A percentile compares a stretch with the other conserved stretches of the same genome.
These are phyloP conservation scores for Solen grandis DNA, from an alignment of 1,140 invertebrate species.

Conservation along the genomic window DNA sequence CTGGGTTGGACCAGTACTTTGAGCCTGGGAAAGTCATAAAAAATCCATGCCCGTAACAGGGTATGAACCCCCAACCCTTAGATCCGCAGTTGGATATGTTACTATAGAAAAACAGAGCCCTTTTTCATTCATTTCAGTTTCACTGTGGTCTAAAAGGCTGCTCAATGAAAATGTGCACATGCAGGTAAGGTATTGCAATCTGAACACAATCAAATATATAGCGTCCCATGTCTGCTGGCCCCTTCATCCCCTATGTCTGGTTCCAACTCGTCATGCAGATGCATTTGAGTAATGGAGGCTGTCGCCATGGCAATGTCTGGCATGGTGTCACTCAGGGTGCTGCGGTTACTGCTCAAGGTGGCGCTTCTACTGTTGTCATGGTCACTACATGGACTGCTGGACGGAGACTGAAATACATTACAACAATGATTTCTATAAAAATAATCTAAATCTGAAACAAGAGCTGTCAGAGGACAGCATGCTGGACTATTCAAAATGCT, in stretches of 20 bases:
- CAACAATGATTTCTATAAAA: constrained; percentile 13
- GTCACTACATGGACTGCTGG: constrained; percentile 84
- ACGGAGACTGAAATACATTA: constrained; percentile 81
- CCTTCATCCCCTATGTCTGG: constrained; percentile 89
- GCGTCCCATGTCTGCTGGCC: constrained; percentile 68
- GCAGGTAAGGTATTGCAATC: no score
- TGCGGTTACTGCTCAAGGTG: constrained; percentile 64
- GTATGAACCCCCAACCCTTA: no score
- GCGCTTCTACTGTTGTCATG: constrained; percentile 47
- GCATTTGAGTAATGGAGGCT: constrained; percentile 86
- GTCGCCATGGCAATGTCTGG: constrained; percentile 95
- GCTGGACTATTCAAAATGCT: no score
- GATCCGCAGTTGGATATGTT: no score
- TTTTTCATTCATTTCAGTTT: no score
- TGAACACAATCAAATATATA: constrained; percentile 79
- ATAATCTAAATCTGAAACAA: background rate
- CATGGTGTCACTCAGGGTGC: constrained; percentile 90
- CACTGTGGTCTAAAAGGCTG: no score
- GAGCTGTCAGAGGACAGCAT: no score
- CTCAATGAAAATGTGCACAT: no score
- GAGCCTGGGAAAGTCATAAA: no score
- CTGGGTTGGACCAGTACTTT: no score
- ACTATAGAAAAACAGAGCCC: no score
- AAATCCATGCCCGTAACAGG: no score
- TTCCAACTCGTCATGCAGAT: constrained; percentile 85